These are phyloP conservation scores for Gonatopus flavifemur DNA, from an alignment of 1,140 invertebrate species.

Conservation along the genomic window DNA sequence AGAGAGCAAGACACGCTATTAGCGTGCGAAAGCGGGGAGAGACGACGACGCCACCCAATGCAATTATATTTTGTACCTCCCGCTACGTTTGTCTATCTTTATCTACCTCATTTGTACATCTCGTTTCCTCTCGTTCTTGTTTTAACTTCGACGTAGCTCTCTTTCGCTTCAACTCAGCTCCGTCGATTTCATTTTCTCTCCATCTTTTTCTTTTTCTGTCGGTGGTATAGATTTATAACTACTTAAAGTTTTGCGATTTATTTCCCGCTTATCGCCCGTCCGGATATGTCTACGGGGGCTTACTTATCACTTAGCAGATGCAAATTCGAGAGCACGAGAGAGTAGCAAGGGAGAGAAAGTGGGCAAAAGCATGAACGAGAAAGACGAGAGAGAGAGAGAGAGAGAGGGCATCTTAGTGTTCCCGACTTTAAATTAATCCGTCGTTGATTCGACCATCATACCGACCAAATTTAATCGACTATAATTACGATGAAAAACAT, in stretches of 20 bases:
- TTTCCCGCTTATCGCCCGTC: constrained; percentile 56
- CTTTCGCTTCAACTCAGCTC: constrained; percentile 29
- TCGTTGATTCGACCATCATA: constrained; percentile 39
- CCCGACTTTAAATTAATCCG: constrained; percentile 50
- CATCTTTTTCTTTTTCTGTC: constrained; percentile 14
- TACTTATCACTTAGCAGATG: constrained; percentile 60
- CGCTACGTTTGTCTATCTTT: constrained; percentile 42
- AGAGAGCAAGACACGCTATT: constrained; percentile 40
- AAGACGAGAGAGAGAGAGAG: neutral
- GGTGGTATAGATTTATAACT: constrained; percentile 59
- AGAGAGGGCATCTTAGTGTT: constrained; percentile 8
- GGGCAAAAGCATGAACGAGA: neutral
- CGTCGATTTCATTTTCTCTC: constrained; percentile 26
- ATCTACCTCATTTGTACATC: constrained; percentile 27
- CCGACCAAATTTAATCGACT: too few relatives aligned
- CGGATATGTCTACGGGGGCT: constrained; percentile 51
- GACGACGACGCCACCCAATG: constrained; percentile 54
- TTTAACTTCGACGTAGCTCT: constrained; percentile 17
- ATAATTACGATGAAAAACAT: too few relatives aligned
- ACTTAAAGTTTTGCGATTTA: constrained; percentile 60
- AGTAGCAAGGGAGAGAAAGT: neutral
- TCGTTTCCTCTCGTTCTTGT: constrained; percentile 20
- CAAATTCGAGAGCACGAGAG: constrained; percentile 36
- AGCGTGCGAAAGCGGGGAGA: constrained; percentile 42
- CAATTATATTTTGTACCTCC: constrained; percentile 59